These are phyloP conservation scores for Actinopyga echinites DNA, from an alignment of 53 echinoderm and acorn worm species.

Conservation along the genomic window DNA sequence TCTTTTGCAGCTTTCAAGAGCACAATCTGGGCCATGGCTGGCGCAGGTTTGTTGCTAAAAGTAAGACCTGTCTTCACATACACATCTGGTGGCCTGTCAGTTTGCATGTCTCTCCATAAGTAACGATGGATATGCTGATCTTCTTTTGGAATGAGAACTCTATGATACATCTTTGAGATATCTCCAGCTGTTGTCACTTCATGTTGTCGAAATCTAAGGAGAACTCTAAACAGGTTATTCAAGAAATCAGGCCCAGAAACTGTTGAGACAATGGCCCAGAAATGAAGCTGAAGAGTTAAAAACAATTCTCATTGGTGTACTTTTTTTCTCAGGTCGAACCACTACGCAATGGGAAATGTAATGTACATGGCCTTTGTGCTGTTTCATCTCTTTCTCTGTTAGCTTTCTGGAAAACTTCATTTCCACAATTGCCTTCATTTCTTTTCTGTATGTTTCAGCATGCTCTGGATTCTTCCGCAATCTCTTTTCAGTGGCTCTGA, in stretches of 20 bases:
- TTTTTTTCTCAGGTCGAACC: conserved; percentile 65
- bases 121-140: conserved; percentile 33
- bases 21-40: conserved; percentile 3
- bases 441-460: conserved; percentile 54
- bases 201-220: conserved; percentile 54
- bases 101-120: neutral
- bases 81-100: conserved; percentile 43
- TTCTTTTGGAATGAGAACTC: conserved; percentile 58
- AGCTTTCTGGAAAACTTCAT: conserved; percentile 67
- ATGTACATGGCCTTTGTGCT: conserved; percentile 59
- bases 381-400: conserved; percentile 36
- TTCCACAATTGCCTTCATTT: conserved; percentile 66
- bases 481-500: conserved; percentile 51
- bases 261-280: conserved; percentile 57
- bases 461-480: conserved; percentile 54
- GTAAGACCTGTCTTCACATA: conserved; percentile 11
- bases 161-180: conserved; percentile 75
- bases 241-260: conserved; percentile 67
- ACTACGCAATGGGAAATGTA: conserved; percentile 71
- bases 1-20: conserved; percentile 16
- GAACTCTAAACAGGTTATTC: conserved; percentile 58
- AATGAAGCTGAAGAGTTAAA: conserved; percentile 63
- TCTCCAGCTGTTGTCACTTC: conserved; percentile 50
- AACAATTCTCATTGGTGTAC: conserved; percentile 61
- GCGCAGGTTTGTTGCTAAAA: conserved; percentile 8